Evolutionary conservation across 2,113 vertebrate genomes (phyloP), one percentile per base, ranked within the genome.

Genomic region (Tursiops truncatus): DNA sequence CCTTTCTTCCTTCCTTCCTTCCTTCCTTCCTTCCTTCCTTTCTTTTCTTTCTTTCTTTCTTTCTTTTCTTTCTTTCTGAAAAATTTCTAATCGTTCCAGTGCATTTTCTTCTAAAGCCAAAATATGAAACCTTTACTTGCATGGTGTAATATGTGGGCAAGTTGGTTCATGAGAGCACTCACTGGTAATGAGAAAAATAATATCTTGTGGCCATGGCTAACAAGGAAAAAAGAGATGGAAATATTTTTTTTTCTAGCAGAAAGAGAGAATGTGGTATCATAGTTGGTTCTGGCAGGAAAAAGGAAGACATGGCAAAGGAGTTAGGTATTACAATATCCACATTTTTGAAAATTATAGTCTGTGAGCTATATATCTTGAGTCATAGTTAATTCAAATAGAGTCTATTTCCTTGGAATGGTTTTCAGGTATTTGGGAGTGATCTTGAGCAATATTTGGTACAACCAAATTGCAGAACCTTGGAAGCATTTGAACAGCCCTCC

Each of bases 381-480:
- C 12, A 93, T 47, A 97, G 91, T 68, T 91, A 91, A 67, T 63
- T 95, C 74, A 62, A 95, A 70, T 31, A 74, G 18, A 20, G 76
- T 36, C 14, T n/a, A 28, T 80, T 96, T 95, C 38, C 53, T 97
- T 89, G 83, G 68, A 74, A 74, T 56, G 15, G 26, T 93, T 89
- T 97, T 96, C 44, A 96, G 67, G 12, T 97, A 79, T 94, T 93
- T 91, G 36, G 56, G 56, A 79, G 44, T 70, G 20, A 95, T 84
- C 33, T 60, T 89, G 44, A 92, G 63, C 53, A 89, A 76, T 41
- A 89, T 84, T 96, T 82, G 68, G 56, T 80, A 26, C n/a, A 87
- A 92, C 36, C 44, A 95, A 94, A 77, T 63, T 80, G 83, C 53
- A 90, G 84, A 82, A 68, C n/a, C 8, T 21, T 96, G 80, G 44